Base-by-base conservation (phyloP, 2,113 vertebrate species). In the Limanda limanda region DNA sequence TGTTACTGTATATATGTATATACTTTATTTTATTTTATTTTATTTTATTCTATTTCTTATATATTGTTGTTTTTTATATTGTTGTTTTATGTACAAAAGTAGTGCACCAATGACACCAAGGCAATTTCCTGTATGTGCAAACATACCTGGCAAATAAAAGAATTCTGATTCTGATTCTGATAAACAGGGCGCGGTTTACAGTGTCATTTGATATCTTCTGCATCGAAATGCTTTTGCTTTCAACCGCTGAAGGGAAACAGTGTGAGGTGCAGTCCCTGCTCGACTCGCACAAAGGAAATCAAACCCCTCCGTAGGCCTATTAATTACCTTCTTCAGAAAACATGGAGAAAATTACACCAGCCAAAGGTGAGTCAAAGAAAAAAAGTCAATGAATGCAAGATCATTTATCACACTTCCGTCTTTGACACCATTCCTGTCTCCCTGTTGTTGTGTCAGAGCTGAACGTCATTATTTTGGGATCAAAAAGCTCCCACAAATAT, bases 361-460 rank as follows among this genome's bases (percentile, higher is more conserved):
- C 57, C 1, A 67, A 37, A 71, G 79, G 68, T 68, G 6, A 67
- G 54, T 66, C 15, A 4, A 11, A 57, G 2, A 7, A 48, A 20
- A 24, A 57, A 8, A 61, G 20, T 27, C 9, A 17, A 20, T 42
- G 23, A 54, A 45, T 20, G n/a, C 25, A 17, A 47, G 31, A 37
- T 8, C 9, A 61, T 57, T 35, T 8, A 27, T n/a, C 37, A 48
- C 18, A 21, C 48, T 15, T 68, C 14, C 14, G 18, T 42, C 27
- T 65, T 69, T 25, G 25, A 58, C 56, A 14, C 45, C 59, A 13
- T 35, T 8, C 48, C 3, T 55, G 10, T 60, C 3, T 60, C 13
- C 42, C 20, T 59, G 10, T 61, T 23, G 68, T 37, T 48, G 59
- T 67, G n/a, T n/a, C 68, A 79, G 79, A 79, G 21, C 42, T 79